Percentiles rank a stretch among this genome's conserved stretches.
phyloP scores from a whole-genome alignment of 2,888 invertebrate genomes.

The Watsonalla cultraria region DNA sequence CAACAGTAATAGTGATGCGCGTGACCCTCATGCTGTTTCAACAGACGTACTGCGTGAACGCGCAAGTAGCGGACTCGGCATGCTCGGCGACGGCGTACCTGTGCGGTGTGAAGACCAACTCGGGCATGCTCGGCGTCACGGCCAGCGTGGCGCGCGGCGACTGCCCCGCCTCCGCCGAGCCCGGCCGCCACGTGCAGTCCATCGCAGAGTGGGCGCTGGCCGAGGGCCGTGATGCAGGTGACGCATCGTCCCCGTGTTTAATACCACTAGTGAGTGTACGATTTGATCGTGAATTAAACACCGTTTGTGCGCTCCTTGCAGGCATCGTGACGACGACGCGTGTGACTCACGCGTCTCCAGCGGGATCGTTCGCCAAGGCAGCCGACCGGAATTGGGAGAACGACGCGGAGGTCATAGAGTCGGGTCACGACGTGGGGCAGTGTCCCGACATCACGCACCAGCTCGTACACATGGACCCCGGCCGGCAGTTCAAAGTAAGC shows the following conservation, averaged over 20 bases:
- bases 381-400: constrained; percentile 86
- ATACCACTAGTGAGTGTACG: background rate
- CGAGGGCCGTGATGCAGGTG: constrained; percentile 57
- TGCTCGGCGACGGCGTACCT: constrained; percentile 84
- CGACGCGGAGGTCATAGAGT: constrained; percentile 73
- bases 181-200: constrained; percentile 76
- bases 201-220: constrained; percentile 82
- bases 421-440: constrained; percentile 38
- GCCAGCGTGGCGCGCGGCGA: constrained; percentile 78
- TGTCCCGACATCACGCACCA: constrained; percentile 85
- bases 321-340: constrained; percentile 88
- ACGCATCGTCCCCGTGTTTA: background rate
- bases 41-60: constrained; percentile 79
- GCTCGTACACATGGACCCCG: constrained; percentile 80
- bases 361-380: constrained; percentile 82
- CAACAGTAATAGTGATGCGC: too few relatives aligned
- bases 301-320: constrained; percentile 8
- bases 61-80: constrained; percentile 85
- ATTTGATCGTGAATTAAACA: background rate
- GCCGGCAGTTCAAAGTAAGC: constrained; percentile 81
- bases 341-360: constrained; percentile 88
- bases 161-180: constrained; percentile 75
- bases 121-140: constrained; percentile 82
- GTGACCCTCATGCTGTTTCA: constrained; percentile 2
- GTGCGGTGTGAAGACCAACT: constrained; percentile 82